Conservation (phyloP, 1,140 invertebrate species). For the Drosophila sturtevanti region DNA sequence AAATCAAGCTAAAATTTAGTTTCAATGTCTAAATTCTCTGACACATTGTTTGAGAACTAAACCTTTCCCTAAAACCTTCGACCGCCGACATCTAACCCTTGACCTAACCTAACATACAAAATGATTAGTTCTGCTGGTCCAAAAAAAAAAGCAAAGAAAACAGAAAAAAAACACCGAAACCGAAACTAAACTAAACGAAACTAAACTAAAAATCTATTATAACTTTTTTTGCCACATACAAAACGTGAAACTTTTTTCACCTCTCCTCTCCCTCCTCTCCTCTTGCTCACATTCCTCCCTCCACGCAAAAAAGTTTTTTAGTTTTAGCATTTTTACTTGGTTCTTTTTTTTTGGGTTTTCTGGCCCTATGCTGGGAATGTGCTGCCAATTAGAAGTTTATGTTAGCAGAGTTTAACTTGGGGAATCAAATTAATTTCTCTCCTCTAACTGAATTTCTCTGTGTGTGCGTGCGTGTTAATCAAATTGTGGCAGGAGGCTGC, state of each 20-base stretch:
- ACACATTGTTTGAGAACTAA: constrained; percentile 1
- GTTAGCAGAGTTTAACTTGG: constrained; percentile 44
- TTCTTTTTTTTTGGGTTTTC: neutral
- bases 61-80: neutral
- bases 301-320: constrained; percentile 38
- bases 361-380: constrained; percentile 65
- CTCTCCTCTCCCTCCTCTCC: neutral
- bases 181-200: constrained; percentile 73
- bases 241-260: constrained; percentile 61
- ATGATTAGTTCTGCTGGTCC: constrained; percentile 61
- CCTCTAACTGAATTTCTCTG: constrained; percentile 55
- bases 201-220: constrained; percentile 78
- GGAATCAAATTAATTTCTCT: constrained; percentile 66
- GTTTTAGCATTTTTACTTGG: neutral
- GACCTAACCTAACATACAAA: constrained; percentile 44
- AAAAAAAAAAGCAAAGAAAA: constrained; percentile 2
- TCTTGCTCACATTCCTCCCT: constrained; percentile 17
- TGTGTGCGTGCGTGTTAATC: constrained; percentile 68
- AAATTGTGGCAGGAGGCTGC: constrained; percentile 40
- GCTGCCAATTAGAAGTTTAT: constrained; percentile 80
- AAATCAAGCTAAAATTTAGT: neutral
- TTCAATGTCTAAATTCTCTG: neutral
- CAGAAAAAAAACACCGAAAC: constrained; percentile 54
- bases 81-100: neutral
- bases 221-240: constrained; percentile 62